phyloP scores from a whole-genome alignment of 2,797 vertebrate genomes.

The Tragopan temminckii region DNA sequence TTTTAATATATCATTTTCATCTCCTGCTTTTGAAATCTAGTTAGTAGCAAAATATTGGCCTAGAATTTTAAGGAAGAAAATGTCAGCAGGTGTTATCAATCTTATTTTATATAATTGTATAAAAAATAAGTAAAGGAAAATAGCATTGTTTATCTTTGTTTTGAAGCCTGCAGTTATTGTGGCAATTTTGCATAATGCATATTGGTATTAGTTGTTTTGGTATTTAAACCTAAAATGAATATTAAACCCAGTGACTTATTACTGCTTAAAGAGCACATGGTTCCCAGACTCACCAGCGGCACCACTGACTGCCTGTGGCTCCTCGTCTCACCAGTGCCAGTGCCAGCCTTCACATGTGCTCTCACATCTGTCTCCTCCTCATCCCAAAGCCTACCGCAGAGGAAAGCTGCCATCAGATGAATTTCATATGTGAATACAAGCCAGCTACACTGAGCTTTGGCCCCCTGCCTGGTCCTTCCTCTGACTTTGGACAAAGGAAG shows the following conservation, averaged over 20 bases:
- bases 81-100: constrained; percentile 11
- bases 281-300: neutral
- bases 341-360: neutral
- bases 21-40: constrained; percentile 1
- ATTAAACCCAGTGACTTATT: neutral
- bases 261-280: neutral
- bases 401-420: neutral
- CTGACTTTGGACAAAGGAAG: neutral
- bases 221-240: neutral
- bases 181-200: neutral
- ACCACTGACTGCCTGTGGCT: rapidly evolving
- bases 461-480: neutral
- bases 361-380: neutral
- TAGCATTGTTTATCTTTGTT: constrained; percentile 5
- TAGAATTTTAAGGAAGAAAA: neutral
- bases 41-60: neutral
- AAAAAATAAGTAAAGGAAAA: neutral
- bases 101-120: neutral
- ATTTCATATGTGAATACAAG: rapidly evolving
- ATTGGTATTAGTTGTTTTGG: neutral
- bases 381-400: neutral
- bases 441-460: neutral
- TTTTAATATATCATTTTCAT: constrained; percentile 26
- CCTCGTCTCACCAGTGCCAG: rapidly evolving
- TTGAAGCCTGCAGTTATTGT: neutral